A percentile compares a stretch with the other conserved stretches of the same genome.
Evolutionary conservation across 2,113 vertebrate species (phyloP).

Genomic region (Monopterus albus): DNA sequence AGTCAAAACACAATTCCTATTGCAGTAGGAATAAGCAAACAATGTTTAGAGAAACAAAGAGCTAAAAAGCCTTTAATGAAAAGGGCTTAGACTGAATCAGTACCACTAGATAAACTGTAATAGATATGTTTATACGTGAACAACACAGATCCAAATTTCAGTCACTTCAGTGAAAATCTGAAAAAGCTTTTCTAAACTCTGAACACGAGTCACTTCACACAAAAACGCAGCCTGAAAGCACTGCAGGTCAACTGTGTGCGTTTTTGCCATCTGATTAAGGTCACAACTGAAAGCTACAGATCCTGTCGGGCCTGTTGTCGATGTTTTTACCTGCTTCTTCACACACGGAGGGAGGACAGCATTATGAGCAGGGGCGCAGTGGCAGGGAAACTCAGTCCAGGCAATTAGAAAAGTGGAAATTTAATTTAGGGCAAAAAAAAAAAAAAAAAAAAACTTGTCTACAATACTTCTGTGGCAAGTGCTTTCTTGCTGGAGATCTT

Average conservation of each 20-base stretch:
- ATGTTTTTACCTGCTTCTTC: not conserved
- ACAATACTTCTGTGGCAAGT: too few relatives aligned
- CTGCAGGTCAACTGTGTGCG: not conserved
- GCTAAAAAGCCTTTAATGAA: not conserved
- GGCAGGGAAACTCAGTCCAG: not conserved
- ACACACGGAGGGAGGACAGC: not conserved
- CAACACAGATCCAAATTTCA: not conserved
- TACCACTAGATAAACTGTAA: not conserved
- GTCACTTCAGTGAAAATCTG: not conserved
- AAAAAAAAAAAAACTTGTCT: too few relatives aligned
- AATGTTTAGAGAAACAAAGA: not conserved
- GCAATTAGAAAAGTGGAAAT: not conserved
- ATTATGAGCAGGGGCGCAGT: not conserved
- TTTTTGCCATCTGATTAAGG: not conserved
- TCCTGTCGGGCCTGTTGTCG: slow-evolving; percentile 33
- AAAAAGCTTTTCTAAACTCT: too few relatives aligned
- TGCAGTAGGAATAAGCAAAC: not conserved
- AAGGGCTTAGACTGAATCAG: slow-evolving; percentile 1
- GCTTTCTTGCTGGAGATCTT: too few relatives aligned
- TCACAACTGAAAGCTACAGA: slow-evolving; percentile 33
- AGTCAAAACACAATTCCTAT: too few relatives aligned
- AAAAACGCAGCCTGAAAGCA: slow-evolving; percentile 18
- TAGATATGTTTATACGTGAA: not conserved
- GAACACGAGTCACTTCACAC: not conserved
- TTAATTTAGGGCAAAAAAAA: too few relatives aligned